These are phyloP conservation scores for Sandelia bainsii DNA, from an alignment of 2,797 vertebrate genomes.

Conservation along the genomic window DNA sequence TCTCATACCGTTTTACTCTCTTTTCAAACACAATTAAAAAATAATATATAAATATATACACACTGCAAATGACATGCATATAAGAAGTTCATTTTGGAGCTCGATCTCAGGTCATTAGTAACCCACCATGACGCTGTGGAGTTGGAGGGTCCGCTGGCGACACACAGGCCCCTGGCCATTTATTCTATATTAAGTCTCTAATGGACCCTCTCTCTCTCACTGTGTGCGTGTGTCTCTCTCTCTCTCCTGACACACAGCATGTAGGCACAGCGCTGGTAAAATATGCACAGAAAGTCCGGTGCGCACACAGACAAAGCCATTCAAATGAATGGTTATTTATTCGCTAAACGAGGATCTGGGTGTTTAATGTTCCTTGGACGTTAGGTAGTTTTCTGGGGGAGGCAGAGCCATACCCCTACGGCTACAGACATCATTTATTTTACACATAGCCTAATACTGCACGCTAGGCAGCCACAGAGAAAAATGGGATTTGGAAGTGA, in stretches of 20 bases:
- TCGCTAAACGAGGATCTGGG: slow-evolving; percentile 99
- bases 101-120: slow-evolving; percentile 99
- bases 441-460: slow-evolving; percentile 98
- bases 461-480: slow-evolving; percentile 93
- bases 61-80: slow-evolving; percentile 99
- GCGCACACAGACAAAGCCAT: slow-evolving; percentile 88
- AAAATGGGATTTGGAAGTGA: slow-evolving; percentile 88
- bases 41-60: slow-evolving; percentile 99
- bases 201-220: slow-evolving; percentile 89
- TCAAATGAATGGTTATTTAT: slow-evolving; percentile 99
- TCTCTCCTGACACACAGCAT: slow-evolving; percentile 77
- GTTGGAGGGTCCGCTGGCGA: slow-evolving; percentile 94
- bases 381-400: slow-evolving; percentile 96
- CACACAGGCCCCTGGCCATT: slow-evolving; percentile 99
- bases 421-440: slow-evolving; percentile 99
- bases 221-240: slow-evolving; percentile 24
- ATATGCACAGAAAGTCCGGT: slow-evolving; percentile 97
- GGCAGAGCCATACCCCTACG: slow-evolving; percentile 93
- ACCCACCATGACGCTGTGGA: slow-evolving; percentile 95
- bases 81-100: slow-evolving; percentile 98
- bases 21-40: slow-evolving; percentile 99
- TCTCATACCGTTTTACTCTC: slow-evolving; percentile 92
- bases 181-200: slow-evolving; percentile 99
- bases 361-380: slow-evolving; percentile 99
- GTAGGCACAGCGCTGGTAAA: slow-evolving; percentile 83